Evolutionary conservation across 2,888 invertebrate genomes (phyloP), one percentile per base, ranked within the genome.

Genomic region (Mimas tiliae): DNA sequence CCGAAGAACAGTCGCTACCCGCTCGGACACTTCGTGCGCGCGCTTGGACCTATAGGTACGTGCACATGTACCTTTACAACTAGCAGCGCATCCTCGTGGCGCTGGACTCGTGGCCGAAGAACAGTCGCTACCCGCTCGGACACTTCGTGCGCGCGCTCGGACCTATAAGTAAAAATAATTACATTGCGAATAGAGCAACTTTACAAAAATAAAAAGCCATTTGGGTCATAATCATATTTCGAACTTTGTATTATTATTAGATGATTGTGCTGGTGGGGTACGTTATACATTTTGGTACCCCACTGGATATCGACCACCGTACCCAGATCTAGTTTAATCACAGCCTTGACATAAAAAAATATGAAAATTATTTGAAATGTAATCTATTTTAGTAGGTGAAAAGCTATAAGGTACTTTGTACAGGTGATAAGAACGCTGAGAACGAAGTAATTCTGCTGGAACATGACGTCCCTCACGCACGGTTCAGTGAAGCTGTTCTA

Each of bases 71-170:
- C 42, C 8, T 42, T 7, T 7, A 42, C 42, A 42, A 42, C 42
- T 42, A 42, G 9, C 42, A 42, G 42, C 42, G 11, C 42, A 42
- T 42, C 9, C 42, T 11, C 42, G 9, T 42, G 42, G 42, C 8
- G 11, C 42, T 99, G 51, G 99, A 99, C 92, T 96, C 96, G 3
- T 99, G 99, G 99, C 99, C 99, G 0, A 94, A 97, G 64, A 96
- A 97, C 85, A 98, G 98, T 2, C 95, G 98, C 65, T 98, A 98
- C 89, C 99, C 99, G 0, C 95, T 96, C 87, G 99, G 99, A 2
- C 99, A 99, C 90, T 99, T 99, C 90, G 98, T 99, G 0, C 94
- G 98, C 71, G 97, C 97, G 0, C 94, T 99, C 8, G 99, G 99
- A 16, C 95, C 96, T 63, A 96, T 99, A 69, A 94, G 92, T 93